Evolutionary conservation across 2,797 vertebrate genomes (phyloP), one percentile per base, ranked within the genome.

Genomic region (Enteromius argenteus): DNA sequence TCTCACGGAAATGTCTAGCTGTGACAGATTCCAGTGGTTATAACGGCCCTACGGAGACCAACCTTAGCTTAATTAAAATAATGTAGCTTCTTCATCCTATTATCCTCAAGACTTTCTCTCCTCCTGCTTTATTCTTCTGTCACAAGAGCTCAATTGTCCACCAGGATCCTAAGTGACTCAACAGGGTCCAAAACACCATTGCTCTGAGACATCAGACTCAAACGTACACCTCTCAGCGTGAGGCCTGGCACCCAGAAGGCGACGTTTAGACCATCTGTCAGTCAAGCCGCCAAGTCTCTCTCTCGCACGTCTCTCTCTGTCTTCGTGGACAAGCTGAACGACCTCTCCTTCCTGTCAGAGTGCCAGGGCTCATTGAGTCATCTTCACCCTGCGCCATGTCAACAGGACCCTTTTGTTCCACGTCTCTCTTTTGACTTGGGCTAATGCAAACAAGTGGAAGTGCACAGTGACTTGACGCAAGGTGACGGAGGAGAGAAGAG

Each of bases 271-370:
- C 89, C 86, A 88, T 88, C 88, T 90, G 89, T 91, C 92, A 68
- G 64, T 94, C 91, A 93, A 87, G 56, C 74, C 39, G n/a, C 81
- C 77, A 66, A 51, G 73, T 68, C 79, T 73, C 85, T 74, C 46
- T 86, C 82, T 27, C 83, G 86, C 67, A 49, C 3, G 30, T 82
- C 10, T 66, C 83, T 84, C 78, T 86, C 77, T 88, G 88, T 94
- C 92, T 93, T 92, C 37, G 74, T 60, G 23, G 67, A 81, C 64
- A 39, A 84, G 77, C 56, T 67, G 68, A 68, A 81, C 44, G 42
- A 91, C 88, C 87, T 91, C 91, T 94, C 90, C 90, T 84, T 58
- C 51, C 77, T 75, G 90, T 92, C 90, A 92, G 88, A 89, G 87
- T 86, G 90, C 87, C 91, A 85, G 72, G 67, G 81, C 89, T 84